Evolutionary conservation across 2,797 vertebrate species (phyloP).

Genomic region (Lepus oiostolus): DNA sequence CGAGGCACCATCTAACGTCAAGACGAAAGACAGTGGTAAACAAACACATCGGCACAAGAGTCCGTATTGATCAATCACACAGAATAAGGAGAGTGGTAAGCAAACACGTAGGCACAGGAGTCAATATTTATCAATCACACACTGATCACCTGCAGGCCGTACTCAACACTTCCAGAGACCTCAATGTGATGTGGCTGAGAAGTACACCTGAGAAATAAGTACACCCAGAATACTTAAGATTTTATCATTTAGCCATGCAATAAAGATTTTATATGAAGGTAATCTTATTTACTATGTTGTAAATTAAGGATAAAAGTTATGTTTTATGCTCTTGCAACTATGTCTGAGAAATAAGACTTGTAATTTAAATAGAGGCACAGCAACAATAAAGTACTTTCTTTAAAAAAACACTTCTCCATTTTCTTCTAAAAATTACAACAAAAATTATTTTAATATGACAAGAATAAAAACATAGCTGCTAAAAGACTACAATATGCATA

Average conservation of each 20-base stretch:
- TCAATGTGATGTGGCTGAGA: conserved; percentile 11
- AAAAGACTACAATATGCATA: background rate
- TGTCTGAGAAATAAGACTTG: background rate
- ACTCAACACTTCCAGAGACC: background rate
- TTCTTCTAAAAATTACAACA: conserved; percentile 29
- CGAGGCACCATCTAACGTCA: background rate
- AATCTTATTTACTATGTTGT: background rate
- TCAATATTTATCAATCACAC: background rate
- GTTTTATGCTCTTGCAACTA: background rate
- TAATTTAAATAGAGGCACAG: background rate
- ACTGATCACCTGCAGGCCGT: background rate
- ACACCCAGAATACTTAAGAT: background rate
- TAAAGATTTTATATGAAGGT: background rate
- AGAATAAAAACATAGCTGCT: conserved; percentile 7
- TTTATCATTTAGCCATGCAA: background rate
- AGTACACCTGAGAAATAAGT: background rate
- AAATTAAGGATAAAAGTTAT: conserved; percentile 25
- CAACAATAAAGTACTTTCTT: conserved; percentile 36
- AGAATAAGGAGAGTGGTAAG: background rate
- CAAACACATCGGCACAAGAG: background rate
- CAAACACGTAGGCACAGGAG: background rate
- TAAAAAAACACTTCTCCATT: conserved; percentile 30
- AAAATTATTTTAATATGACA: background rate
- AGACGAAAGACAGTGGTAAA: background rate
- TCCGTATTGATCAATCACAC: background rate